These are phyloP conservation scores for Pteromalus puparum DNA, from an alignment of 1,140 invertebrate genomes.

Conservation along the genomic window DNA sequence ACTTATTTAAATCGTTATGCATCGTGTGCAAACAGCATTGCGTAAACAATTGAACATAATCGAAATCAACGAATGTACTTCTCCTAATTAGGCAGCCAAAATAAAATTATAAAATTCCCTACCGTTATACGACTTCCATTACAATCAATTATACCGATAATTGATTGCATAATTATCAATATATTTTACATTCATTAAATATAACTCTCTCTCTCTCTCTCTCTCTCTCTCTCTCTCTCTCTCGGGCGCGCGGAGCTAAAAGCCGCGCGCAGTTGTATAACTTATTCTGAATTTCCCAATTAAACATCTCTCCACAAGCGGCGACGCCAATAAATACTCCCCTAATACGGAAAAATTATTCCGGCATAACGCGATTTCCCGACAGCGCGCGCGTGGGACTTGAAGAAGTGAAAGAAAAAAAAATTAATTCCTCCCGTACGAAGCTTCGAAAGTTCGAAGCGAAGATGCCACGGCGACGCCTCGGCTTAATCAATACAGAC, in stretches of 20 bases:
- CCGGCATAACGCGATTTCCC: slow-evolving; percentile 25
- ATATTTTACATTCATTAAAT: neutral
- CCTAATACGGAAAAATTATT: slow-evolving; percentile 41
- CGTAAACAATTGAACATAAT: neutral
- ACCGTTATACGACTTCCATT: neutral
- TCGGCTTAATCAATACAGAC: slow-evolving; percentile 48
- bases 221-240: no score
- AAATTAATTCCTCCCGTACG: neutral
- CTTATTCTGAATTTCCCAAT: neutral
- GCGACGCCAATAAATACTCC: neutral
- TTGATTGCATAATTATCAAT: slow-evolving; percentile 1
- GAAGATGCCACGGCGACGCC: slow-evolving; percentile 18
- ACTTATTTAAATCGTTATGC: neutral
- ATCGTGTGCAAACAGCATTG: neutral
- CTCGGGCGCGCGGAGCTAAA: neutral
- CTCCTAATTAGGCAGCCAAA: neutral
- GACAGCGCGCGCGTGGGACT: no score
- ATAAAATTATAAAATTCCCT: neutral
- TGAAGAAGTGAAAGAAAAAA: neutral
- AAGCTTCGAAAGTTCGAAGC: slow-evolving; percentile 20
- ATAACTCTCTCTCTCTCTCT: no score
- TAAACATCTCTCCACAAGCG: neutral
- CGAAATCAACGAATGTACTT: neutral
- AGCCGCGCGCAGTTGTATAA: neutral
- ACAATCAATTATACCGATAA: neutral